These are phyloP conservation scores for Siniperca knerii DNA, from an alignment of 2,113 vertebrate species.

Conservation along the genomic window DNA sequence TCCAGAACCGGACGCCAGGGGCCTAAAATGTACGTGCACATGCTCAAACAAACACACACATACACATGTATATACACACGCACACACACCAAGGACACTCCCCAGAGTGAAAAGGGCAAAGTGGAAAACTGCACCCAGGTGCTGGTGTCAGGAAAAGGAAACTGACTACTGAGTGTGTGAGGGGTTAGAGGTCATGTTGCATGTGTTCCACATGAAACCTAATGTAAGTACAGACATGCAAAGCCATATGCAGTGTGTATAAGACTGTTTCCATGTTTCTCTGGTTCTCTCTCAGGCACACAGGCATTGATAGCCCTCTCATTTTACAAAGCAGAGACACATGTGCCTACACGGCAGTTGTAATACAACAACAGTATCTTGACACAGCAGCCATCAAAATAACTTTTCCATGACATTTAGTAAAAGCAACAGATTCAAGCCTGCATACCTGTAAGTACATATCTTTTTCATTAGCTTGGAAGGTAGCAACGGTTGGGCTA, in stretches of 20 bases:
- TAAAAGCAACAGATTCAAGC: conserved; percentile 3
- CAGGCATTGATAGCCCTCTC: background rate
- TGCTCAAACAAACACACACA: conserved; percentile 8
- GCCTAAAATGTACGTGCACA: background rate
- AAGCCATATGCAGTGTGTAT: background rate
- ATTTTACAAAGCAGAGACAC: conserved; percentile 14
- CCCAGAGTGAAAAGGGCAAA: conserved; percentile 36
- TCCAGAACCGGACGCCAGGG: conserved; percentile 32
- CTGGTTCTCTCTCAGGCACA: conserved; percentile 5
- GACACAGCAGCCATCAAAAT: background rate
- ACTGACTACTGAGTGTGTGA: conserved; percentile 57
- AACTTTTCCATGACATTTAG: background rate
- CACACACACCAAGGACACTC: conserved; percentile 5
- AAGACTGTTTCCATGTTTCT: conserved; percentile 26
- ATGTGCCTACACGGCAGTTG: background rate
- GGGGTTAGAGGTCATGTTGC: conserved; percentile 59
- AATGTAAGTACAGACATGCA: conserved; percentile 41
- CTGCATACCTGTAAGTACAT: background rate
- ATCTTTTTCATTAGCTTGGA: conserved; percentile 32
- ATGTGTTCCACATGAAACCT: conserved; percentile 48
- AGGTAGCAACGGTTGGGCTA: conserved; percentile 20
- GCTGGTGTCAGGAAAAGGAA: conserved; percentile 67
- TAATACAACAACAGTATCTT: background rate
- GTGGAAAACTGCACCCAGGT: conserved; percentile 74
- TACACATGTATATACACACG: background rate